A percentile compares a stretch with the other conserved stretches of the same genome.
Evolutionary conservation across 2,888 invertebrate species (phyloP).

Genomic region (Spodoptera picta): DNA sequence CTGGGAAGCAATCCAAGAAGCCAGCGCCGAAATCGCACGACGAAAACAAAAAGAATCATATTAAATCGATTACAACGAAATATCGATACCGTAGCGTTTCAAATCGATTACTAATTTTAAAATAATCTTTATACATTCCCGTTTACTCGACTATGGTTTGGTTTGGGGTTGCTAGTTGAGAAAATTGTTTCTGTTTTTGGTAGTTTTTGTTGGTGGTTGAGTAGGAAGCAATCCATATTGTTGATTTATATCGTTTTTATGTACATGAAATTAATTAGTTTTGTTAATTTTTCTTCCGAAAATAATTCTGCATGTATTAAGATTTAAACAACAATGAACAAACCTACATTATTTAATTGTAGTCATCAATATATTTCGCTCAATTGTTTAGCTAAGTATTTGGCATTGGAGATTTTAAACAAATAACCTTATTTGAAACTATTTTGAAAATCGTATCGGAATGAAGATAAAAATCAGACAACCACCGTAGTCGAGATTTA

Average conservation of each 20-base stretch:
- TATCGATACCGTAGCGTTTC: slow-evolving; percentile 55
- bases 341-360: not conserved
- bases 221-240: no score
- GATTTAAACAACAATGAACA: not conserved
- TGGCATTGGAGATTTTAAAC: no score
- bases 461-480: no score
- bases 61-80: slow-evolving; percentile 48
- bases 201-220: not conserved
- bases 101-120: slow-evolving; percentile 39
- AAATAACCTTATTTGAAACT: no score
- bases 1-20: slow-evolving; percentile 94
- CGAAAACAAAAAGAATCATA: slow-evolving; percentile 87
- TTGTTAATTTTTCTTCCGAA: no score
- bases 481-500: not conserved
- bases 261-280: no score
- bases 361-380: no score
- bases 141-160: slow-evolving; percentile 20
- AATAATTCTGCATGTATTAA: no score
- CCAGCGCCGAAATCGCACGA: slow-evolving; percentile 91
- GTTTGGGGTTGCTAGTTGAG: slow-evolving; percentile 14
- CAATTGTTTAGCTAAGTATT: not conserved
- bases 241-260: no score
- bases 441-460: no score
- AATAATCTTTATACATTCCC: slow-evolving; percentile 16
- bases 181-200: not conserved